phyloP scores from a whole-genome alignment of 2,797 vertebrate species.

The Discoglossus pictus region DNA sequence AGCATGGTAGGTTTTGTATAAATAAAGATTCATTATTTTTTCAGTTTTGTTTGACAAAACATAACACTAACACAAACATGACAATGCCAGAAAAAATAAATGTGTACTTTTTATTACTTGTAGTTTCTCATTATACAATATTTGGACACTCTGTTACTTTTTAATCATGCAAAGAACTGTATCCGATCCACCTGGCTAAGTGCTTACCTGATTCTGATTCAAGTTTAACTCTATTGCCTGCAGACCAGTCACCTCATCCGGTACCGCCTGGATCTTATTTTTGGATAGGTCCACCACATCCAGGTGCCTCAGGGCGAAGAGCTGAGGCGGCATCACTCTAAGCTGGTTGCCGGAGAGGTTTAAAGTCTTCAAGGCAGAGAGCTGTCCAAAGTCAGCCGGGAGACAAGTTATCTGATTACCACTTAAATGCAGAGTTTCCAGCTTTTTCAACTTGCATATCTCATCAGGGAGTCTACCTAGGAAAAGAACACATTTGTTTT shows the following conservation, averaged over 20 bases:
- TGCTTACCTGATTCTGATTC: slow-evolving; percentile 94
- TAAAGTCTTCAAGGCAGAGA: slow-evolving; percentile 84
- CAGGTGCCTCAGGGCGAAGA: slow-evolving; percentile 83
- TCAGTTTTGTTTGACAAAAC: too few relatives aligned
- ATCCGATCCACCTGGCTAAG: too few relatives aligned
- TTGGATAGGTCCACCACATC: slow-evolving; percentile 91
- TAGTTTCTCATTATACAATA: too few relatives aligned
- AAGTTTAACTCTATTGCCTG: slow-evolving; percentile 95
- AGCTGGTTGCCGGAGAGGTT: slow-evolving; percentile 87
- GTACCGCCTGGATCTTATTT: slow-evolving; percentile 87
- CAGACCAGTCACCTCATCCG: slow-evolving; percentile 78
- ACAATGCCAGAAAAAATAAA: too few relatives aligned
- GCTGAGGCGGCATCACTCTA: slow-evolving; percentile 78
- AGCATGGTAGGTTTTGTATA: too few relatives aligned
- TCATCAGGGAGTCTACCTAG: slow-evolving; percentile 83
- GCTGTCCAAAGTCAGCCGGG: slow-evolving; percentile 78
- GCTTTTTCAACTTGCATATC: slow-evolving; percentile 88
- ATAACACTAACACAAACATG: too few relatives aligned
- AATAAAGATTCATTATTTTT: too few relatives aligned
- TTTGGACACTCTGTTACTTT: too few relatives aligned
- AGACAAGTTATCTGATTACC: slow-evolving; percentile 83
- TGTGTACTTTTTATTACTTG: too few relatives aligned
- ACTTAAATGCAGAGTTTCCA: slow-evolving; percentile 87
- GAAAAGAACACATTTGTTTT: slow-evolving; percentile 41
- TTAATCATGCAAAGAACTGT: too few relatives aligned